Percentiles rank a stretch among this genome's conserved stretches.
Conservation (phyloP, 2,888 invertebrate species). For the Lissocephala sabroskyi region DNA sequence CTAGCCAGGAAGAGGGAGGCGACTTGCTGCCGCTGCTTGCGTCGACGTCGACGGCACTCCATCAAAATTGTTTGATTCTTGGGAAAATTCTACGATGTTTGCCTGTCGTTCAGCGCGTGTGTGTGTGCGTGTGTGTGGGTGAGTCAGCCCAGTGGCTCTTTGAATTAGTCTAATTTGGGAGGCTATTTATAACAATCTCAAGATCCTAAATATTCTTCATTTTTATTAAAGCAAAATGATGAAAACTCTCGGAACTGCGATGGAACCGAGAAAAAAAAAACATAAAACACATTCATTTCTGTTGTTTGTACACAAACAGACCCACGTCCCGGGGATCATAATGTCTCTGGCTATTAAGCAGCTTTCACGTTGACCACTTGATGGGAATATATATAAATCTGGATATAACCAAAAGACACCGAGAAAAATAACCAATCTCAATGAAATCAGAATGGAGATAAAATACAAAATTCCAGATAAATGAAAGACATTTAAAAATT, state of each 20-base stretch:
- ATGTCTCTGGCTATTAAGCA: no score
- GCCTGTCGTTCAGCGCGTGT: constrained; percentile 3
- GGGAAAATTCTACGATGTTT: constrained; percentile 25
- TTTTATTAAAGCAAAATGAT: constrained; percentile 30
- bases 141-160: constrained; percentile 13
- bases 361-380: no score
- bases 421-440: no score
- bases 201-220: constrained; percentile 4
- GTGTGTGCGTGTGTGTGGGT: constrained; percentile 12
- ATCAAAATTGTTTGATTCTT: constrained; percentile 23
- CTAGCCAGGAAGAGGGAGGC: neutral
- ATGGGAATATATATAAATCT: no score
- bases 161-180: neutral
- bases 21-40: neutral
- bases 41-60: constrained; percentile 7
- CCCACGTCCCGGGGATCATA: no score
- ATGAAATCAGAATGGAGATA: no score
- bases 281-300: no score
- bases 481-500: no score
- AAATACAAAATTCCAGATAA: no score
- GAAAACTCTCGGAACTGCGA: neutral
- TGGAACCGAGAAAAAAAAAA: neutral
- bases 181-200: constrained; percentile 10
- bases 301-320: no score
- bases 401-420: no score